Conservation (phyloP, 2,797 vertebrate genomes). For the Cephalopachus bancanus region DNA sequence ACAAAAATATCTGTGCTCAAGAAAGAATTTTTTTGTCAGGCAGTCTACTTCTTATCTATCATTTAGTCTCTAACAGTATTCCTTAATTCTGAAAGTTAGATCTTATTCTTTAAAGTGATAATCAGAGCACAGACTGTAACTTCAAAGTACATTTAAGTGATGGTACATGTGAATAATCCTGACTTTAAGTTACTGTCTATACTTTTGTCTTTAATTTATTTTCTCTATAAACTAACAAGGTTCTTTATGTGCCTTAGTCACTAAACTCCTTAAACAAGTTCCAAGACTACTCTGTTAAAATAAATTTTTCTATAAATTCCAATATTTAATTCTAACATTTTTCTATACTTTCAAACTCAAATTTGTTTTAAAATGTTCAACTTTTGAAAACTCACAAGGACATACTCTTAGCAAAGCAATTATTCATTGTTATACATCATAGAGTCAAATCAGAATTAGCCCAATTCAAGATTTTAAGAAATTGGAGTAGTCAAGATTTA, state of each 20-base stretch:
- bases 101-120: conserved; percentile 10
- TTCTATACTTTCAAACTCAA: neutral
- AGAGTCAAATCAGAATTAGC: conserved; percentile 5
- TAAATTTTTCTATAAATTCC: neutral
- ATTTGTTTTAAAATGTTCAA: conserved; percentile 4
- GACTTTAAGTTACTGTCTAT: neutral
- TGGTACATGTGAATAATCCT: neutral
- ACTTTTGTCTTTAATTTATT: neutral
- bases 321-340: neutral
- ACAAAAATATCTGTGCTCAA: neutral
- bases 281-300: neutral
- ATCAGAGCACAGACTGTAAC: neutral
- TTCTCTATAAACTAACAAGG: neutral
- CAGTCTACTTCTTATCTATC: neutral
- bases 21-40: neutral
- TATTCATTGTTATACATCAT: neutral
- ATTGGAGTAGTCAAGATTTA: neutral
- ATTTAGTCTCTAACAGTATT: neutral
- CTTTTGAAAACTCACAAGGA: neutral
- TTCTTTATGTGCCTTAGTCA: neutral
- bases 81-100: conserved; percentile 23
- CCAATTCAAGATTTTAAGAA: neutral
- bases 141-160: conserved; percentile 4
- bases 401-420: conserved; percentile 22
- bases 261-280: conserved; percentile 42